Base-by-base conservation (phyloP, 2,797 vertebrate genomes). In the Ambastaia sidthimunki region DNA sequence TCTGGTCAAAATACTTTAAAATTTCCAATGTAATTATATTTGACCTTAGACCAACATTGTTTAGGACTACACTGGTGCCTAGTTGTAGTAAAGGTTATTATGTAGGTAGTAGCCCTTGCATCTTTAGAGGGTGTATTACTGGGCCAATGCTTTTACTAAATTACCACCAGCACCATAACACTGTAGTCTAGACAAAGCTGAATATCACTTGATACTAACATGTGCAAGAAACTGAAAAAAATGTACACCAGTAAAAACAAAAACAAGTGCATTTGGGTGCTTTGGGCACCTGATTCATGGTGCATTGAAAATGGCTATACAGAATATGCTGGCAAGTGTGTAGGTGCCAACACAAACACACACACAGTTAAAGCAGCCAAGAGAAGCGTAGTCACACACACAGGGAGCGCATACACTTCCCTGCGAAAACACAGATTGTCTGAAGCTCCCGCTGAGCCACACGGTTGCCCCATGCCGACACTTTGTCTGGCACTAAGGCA, bases 351-450 rank as follows among this genome's bases (percentile, higher is more conserved):
- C 69, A 77, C 55, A 59, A 66, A 82, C 65, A 60, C 67, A 68
- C n/a, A 82, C 25, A 3, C 48, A 57, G 55, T 54, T 52, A 50
- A 86, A 84, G 74, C 82, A 84, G 80, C 78, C 41, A 82, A 74
- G 48, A 79, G 50, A 82, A 84, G 83, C 80, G 19, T 71, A 23
- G 18, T 71, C 80, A 84, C 80, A 81, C 78, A 78, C 73, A 79
- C 84, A 87, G 86, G 86, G 86, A 87, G 86, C 76, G 82, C 84
- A 85, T 87, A 48, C 72, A 65, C 86, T 87, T 87, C 84, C 86
- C 86, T 85, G 80, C 76, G 68, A 79, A 76, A 69, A 83, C 73
- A 84, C 84, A 79, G 79, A 75, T 70, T 81, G 83, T 78, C 54
- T 69, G 68, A 76, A 74, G 71, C 59, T 69, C 76, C 81, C 63